Percentiles rank a stretch among this genome's conserved stretches.
Evolutionary conservation across 2,888 invertebrate genomes (phyloP).

Genomic region (Neuroscelio doddi): DNA sequence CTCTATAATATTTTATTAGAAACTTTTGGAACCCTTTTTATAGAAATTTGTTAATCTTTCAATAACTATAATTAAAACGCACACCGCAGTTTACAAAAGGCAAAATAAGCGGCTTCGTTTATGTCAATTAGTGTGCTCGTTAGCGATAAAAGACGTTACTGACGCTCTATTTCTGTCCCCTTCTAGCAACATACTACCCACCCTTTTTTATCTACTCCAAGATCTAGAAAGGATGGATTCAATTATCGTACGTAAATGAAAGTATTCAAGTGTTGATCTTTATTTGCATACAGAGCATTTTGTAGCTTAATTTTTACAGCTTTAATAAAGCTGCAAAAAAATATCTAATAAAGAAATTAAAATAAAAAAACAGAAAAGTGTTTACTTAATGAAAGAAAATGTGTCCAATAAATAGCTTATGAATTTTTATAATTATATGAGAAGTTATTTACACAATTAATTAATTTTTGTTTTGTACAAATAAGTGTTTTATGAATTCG

Average conservation of each 20-base stretch:
- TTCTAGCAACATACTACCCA: neutral
- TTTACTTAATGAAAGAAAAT: too few relatives aligned
- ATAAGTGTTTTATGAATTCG: too few relatives aligned
- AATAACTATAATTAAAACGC: neutral
- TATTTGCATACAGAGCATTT: neutral
- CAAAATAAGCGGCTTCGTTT: constrained; percentile 50
- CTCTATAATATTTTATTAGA: neutral
- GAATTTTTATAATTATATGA: too few relatives aligned
- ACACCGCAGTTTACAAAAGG: neutral
- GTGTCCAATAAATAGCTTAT: too few relatives aligned
- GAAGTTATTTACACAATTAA: too few relatives aligned
- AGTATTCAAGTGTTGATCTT: neutral
- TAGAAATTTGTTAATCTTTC: too few relatives aligned
- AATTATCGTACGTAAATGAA: neutral
- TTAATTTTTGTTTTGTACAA: too few relatives aligned
- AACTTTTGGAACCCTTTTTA: neutral
- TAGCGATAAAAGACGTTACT: constrained; percentile 56
- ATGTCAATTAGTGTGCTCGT: constrained; percentile 61
- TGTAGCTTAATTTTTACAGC: neutral
- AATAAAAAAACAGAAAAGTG: too few relatives aligned
- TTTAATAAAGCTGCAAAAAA: too few relatives aligned
- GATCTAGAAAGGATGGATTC: constrained; percentile 3
- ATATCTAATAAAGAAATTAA: too few relatives aligned
- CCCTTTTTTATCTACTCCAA: neutral
- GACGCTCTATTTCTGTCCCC: constrained; percentile 26